Percentiles rank a stretch among this genome's conserved stretches.
These are phyloP conservation scores for Tenthredo amoena DNA, from an alignment of 2,888 invertebrate genomes.

Conservation along the genomic window DNA sequence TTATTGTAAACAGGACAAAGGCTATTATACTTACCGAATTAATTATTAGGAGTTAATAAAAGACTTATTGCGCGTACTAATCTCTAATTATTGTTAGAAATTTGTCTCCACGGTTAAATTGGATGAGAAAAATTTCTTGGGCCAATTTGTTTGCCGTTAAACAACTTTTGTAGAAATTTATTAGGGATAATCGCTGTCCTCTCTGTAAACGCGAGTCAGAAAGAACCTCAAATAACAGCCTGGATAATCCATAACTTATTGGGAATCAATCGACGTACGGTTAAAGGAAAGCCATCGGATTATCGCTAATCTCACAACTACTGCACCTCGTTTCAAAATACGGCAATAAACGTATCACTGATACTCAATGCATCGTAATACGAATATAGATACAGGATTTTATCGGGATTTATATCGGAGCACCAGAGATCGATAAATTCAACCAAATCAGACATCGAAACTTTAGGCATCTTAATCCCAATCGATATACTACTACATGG, in stretches of 20 bases:
- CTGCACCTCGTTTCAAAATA: neutral
- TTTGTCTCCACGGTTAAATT: neutral
- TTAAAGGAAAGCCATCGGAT: conserved; percentile 12
- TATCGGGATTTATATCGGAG: neutral
- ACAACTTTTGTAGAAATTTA: neutral
- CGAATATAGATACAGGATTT: neutral
- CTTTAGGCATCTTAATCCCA: neutral
- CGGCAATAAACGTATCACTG: neutral
- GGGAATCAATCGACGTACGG: neutral
- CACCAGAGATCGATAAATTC: neutral
- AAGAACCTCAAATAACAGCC: neutral
- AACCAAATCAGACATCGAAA: neutral
- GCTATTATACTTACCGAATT: neutral
- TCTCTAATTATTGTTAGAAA: neutral
- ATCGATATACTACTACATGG: neutral
- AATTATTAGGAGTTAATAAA: neutral
- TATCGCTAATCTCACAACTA: conserved; percentile 7
- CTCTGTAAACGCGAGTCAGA: neutral
- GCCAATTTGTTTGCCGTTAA: neutral
- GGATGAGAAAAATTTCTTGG: neutral
- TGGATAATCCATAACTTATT: neutral
- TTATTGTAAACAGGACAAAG: neutral
- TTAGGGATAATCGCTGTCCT: neutral
- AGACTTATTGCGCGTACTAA: neutral
- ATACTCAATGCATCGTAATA: neutral